Conservation (phyloP, 2,797 vertebrate genomes). For the Catostomus latipinnis region DNA sequence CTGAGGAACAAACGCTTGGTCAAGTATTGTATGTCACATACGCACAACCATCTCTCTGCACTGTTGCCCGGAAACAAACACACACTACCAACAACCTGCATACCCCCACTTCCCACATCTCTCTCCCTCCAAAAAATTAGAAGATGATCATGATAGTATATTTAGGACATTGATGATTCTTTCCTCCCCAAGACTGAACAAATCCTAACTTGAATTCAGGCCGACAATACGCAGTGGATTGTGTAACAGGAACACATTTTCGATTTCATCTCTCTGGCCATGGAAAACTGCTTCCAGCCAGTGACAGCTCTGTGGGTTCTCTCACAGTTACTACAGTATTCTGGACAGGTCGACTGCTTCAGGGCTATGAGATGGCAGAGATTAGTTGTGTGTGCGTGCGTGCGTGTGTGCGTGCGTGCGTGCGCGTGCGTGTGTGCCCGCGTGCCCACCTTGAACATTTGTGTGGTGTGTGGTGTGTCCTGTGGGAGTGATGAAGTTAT, state of each 20-base stretch:
- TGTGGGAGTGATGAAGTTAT: background rate
- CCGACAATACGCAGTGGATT: background rate
- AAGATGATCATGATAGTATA: constrained; percentile 36
- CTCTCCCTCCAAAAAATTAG: constrained; percentile 37
- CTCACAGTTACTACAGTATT: constrained; percentile 77
- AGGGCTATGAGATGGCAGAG: constrained; percentile 65
- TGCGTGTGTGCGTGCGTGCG: constrained; percentile 63
- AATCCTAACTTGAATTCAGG: constrained; percentile 18
- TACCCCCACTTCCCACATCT: constrained; percentile 26
- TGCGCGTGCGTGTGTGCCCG: constrained; percentile 54
- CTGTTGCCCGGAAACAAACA: constrained; percentile 45
- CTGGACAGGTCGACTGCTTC: constrained; percentile 64
- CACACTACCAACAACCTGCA: constrained; percentile 45
- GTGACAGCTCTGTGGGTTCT: constrained; percentile 57
- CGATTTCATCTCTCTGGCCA: constrained; percentile 5
- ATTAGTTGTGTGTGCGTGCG: constrained; percentile 54
- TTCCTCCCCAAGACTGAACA: constrained; percentile 34
- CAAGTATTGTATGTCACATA: constrained; percentile 30
- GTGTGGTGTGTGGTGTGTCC: background rate
- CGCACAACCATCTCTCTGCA: constrained; percentile 36
- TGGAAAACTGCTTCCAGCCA: constrained; percentile 57
- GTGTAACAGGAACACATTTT: constrained; percentile 12
- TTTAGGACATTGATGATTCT: constrained; percentile 40
- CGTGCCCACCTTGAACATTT: constrained; percentile 52
- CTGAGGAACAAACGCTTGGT: constrained; percentile 36